Conservation (phyloP, 2,797 vertebrate genomes). For the Pangasius mekongensis region DNA sequence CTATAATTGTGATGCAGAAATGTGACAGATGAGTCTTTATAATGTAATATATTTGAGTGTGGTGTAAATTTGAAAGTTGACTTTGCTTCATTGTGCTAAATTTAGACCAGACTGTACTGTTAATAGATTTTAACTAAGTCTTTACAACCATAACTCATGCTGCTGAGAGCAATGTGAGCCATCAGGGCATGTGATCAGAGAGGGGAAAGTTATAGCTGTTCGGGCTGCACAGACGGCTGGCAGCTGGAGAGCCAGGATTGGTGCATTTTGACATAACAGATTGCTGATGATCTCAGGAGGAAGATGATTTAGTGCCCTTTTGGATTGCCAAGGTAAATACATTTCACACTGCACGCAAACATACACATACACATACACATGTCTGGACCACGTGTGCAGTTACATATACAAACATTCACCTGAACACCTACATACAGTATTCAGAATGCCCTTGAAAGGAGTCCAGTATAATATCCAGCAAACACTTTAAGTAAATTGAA, state of each 20-base stretch:
- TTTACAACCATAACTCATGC: not conserved
- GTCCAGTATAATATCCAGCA: constrained; percentile 31
- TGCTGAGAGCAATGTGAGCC: constrained; percentile 36
- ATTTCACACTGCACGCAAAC: constrained; percentile 30
- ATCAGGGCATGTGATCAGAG: constrained; percentile 29
- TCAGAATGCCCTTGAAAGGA: constrained; percentile 13
- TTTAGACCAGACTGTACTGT: not conserved
- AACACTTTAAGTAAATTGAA: constrained; percentile 56
- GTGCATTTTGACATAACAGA: constrained; percentile 42
- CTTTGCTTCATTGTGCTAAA: constrained; percentile 11
- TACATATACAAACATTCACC: not conserved
- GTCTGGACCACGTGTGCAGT: not conserved
- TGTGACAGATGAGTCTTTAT: not conserved
- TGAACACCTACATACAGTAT: not conserved
- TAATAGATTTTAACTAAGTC: constrained; percentile 26
- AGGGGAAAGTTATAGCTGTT: constrained; percentile 41
- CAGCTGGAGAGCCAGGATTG: constrained; percentile 22
- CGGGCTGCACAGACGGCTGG: constrained; percentile 2
- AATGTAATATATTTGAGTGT: not conserved
- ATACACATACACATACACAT: constrained; percentile 1
- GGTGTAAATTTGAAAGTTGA: not conserved
- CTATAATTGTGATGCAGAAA: not conserved
- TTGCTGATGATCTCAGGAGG: constrained; percentile 39
- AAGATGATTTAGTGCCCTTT: constrained; percentile 38
- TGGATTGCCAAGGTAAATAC: not conserved